phyloP scores from a whole-genome alignment of 1,140 invertebrate genomes.

The Drosophila mojavensis region DNA sequence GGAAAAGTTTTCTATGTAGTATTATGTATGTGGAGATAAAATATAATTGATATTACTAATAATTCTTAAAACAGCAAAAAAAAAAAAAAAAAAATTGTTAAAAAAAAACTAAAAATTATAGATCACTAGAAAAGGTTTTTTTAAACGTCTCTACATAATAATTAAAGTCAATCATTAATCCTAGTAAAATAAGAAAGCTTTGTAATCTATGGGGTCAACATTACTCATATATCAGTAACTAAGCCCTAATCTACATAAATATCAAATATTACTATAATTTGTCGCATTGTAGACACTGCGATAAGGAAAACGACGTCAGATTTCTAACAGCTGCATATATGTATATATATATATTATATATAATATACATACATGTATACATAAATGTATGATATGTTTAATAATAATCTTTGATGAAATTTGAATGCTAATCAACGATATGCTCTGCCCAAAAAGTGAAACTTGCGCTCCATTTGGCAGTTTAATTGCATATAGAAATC shows the following conservation, averaged over 20 bases:
- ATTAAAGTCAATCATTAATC: too few relatives aligned
- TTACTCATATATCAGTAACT: too few relatives aligned
- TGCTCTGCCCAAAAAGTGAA: constrained; percentile 17
- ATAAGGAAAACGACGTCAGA: constrained; percentile 15
- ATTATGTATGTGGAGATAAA: too few relatives aligned
- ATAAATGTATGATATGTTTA: too few relatives aligned
- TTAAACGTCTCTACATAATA: neutral
- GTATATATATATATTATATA: too few relatives aligned
- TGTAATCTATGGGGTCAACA: neutral
- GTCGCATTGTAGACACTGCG: neutral
- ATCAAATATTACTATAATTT: neutral
- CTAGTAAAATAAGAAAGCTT: too few relatives aligned
- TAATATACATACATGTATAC: neutral
- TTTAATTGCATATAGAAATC: constrained; percentile 41
- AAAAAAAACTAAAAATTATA: too few relatives aligned
- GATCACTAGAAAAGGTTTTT: neutral
- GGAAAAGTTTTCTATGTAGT: too few relatives aligned
- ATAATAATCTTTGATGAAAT: constrained; percentile 5
- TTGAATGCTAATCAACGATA: constrained; percentile 43
- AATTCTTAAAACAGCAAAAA: too few relatives aligned
- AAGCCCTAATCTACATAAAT: too few relatives aligned
- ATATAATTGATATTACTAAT: too few relatives aligned
- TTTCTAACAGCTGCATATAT: neutral
- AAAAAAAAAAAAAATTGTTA: too few relatives aligned
- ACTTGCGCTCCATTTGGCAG: constrained; percentile 46